A percentile compares a stretch with the other conserved stretches of the same genome.
Evolutionary conservation across 2,888 invertebrate genomes (phyloP).

Genomic region (Synergus itoensis): DNA sequence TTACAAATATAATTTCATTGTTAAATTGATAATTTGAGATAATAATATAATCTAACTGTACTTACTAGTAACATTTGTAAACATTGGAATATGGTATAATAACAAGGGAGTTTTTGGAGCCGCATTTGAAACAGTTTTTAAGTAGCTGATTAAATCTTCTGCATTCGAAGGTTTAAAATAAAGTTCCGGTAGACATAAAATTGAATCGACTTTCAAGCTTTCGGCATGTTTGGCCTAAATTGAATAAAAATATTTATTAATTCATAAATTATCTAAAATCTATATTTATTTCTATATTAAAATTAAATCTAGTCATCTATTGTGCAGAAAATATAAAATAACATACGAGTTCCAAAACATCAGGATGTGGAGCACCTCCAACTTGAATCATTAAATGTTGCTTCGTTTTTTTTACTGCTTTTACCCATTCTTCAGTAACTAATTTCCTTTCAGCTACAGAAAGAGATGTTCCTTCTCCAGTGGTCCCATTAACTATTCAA

Average conservation of each 20-base stretch:
- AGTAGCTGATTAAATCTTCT: constrained; percentile 83
- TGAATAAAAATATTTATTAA: constrained; percentile 28
- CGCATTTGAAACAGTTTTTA: constrained; percentile 83
- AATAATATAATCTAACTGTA: constrained; percentile 55
- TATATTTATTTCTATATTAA: background rate
- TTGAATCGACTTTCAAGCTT: constrained; percentile 82
- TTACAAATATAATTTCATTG: constrained; percentile 14
- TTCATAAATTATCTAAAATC: background rate
- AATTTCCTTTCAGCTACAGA: constrained; percentile 84
- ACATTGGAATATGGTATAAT: constrained; percentile 90
- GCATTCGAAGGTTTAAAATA: constrained; percentile 85
- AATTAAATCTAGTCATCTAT: background rate
- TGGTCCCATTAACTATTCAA: constrained; percentile 86
- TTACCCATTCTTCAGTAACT: constrained; percentile 83
- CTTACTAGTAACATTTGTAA: constrained; percentile 87
- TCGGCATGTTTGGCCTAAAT: constrained; percentile 85
- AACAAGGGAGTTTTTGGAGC: constrained; percentile 88
- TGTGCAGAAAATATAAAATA: background rate
- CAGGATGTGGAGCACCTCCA: constrained; percentile 84
- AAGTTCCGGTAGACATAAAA: constrained; percentile 87
- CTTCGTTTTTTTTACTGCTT: constrained; percentile 79
- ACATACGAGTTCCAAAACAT: constrained; percentile 84
- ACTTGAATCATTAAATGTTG: constrained; percentile 86
- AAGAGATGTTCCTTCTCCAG: constrained; percentile 87
- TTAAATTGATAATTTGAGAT: background rate